Conservation (phyloP, 2,797 vertebrate species). For the Leptoclinus maculatus region DNA sequence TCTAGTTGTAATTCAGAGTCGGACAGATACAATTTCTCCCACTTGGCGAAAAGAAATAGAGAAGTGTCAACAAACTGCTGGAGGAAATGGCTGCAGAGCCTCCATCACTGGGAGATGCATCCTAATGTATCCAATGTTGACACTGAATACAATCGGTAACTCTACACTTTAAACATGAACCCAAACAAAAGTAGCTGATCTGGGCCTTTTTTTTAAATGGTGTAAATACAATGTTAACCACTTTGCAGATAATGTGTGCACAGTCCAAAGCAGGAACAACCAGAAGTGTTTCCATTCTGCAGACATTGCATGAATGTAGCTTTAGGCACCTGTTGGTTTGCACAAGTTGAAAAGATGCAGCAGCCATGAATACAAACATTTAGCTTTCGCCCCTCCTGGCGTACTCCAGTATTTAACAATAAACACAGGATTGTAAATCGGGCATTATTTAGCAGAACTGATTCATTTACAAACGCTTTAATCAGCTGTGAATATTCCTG, state of each 20-base stretch:
- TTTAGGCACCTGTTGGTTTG: not conserved
- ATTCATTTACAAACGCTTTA: not conserved
- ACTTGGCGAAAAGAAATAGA: not conserved
- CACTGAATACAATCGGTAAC: not conserved
- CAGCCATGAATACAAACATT: not conserved
- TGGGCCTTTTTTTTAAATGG: not conserved
- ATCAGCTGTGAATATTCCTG: not conserved
- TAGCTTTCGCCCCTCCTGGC: not conserved
- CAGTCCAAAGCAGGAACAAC: not conserved
- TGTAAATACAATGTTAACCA: not conserved
- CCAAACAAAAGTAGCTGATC: not conserved
- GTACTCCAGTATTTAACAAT: not conserved
- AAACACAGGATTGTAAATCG: not conserved
- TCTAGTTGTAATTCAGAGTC: not conserved
- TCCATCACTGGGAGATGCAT: not conserved
- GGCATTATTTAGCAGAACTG: not conserved
- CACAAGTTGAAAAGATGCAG: not conserved
- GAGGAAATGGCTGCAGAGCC: not conserved
- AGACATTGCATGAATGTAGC: not conserved
- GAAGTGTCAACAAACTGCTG: not conserved
- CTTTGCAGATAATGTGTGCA: not conserved
- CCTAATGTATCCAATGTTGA: not conserved
- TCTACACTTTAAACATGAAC: not conserved
- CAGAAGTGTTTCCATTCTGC: not conserved
- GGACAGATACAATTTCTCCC: not conserved